These are phyloP conservation scores for Pseudopleuronectes americanus DNA, from an alignment of 2,797 vertebrate genomes.

Conservation along the genomic window DNA sequence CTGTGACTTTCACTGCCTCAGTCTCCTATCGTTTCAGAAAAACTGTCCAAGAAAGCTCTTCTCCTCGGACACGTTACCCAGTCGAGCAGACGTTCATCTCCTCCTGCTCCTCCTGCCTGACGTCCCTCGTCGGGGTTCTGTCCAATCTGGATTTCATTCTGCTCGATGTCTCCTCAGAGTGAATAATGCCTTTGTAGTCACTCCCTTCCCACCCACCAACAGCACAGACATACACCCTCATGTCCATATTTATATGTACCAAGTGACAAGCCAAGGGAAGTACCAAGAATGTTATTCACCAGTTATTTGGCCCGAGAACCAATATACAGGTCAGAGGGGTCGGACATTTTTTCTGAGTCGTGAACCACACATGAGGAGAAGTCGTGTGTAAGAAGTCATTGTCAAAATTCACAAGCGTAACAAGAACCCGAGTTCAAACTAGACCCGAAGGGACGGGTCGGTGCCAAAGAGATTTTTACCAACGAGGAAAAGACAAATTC, in stretches of 20 bases:
- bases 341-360: slow-evolving; percentile 44
- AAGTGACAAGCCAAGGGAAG: slow-evolving; percentile 78
- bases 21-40: slow-evolving; percentile 67
- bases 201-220: slow-evolving; percentile 44
- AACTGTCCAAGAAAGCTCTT: slow-evolving; percentile 60
- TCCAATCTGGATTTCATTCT: slow-evolving; percentile 76
- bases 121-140: slow-evolving; percentile 44
- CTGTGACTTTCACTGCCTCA: slow-evolving; percentile 72
- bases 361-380: slow-evolving; percentile 44
- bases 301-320: slow-evolving; percentile 74
- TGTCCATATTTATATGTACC: slow-evolving; percentile 72
- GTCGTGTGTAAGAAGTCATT: slow-evolving; percentile 66
- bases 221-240: slow-evolving; percentile 38
- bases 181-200: slow-evolving; percentile 76
- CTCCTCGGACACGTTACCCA: slow-evolving; percentile 61
- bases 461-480: slow-evolving; percentile 51
- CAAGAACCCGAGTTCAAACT: slow-evolving; percentile 46
- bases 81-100: slow-evolving; percentile 72
- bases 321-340: slow-evolving; percentile 68
- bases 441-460: slow-evolving; percentile 44
- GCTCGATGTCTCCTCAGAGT: slow-evolving; percentile 49
- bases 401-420: slow-evolving; percentile 67
- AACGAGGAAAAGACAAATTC: slow-evolving; percentile 40
- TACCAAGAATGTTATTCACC: slow-evolving; percentile 72
- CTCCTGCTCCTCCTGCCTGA: slow-evolving; percentile 46